phyloP scores from a whole-genome alignment of 2,797 vertebrate genomes.

The Smutsia temminckii region DNA sequence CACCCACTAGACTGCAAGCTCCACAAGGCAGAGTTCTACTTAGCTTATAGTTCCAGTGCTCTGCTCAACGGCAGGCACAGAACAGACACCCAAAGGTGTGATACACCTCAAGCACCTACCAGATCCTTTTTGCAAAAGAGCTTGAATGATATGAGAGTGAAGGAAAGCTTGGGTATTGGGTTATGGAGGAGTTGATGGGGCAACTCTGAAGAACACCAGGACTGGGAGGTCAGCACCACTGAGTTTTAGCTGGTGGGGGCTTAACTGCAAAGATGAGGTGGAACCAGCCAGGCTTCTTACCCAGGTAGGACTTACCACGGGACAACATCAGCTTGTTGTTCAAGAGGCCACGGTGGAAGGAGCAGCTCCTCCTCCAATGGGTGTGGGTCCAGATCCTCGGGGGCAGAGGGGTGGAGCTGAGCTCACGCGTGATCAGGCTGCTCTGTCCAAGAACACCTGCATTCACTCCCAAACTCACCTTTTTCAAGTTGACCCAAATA shows the following conservation, averaged over 20 bases:
- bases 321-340: conserved; percentile 91
- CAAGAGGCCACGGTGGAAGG: conserved; percentile 90
- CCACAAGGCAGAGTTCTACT: neutral
- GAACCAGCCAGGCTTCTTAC: conserved; percentile 94
- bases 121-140: neutral
- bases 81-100: neutral
- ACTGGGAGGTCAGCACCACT: conserved; percentile 76
- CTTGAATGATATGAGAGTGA: neutral
- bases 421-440: neutral
- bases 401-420: neutral
- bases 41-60: neutral
- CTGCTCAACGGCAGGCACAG: neutral
- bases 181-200: neutral
- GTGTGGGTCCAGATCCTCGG: conserved; percentile 88
- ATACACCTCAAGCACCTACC: neutral
- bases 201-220: neutral
- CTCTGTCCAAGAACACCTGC: neutral
- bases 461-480: conserved; percentile 84
- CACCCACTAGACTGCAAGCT: neutral
- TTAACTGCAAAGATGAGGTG: conserved; percentile 91
- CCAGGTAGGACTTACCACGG: conserved; percentile 91
- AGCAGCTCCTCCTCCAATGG: conserved; percentile 91
- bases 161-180: too few relatives aligned
- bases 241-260: conserved; percentile 84
- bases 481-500: conserved; percentile 93